Evolutionary conservation across 1,140 invertebrate species (phyloP), one percentile per base, ranked within the genome.

Genomic region (Temnothorax curvispinosus): DNA sequence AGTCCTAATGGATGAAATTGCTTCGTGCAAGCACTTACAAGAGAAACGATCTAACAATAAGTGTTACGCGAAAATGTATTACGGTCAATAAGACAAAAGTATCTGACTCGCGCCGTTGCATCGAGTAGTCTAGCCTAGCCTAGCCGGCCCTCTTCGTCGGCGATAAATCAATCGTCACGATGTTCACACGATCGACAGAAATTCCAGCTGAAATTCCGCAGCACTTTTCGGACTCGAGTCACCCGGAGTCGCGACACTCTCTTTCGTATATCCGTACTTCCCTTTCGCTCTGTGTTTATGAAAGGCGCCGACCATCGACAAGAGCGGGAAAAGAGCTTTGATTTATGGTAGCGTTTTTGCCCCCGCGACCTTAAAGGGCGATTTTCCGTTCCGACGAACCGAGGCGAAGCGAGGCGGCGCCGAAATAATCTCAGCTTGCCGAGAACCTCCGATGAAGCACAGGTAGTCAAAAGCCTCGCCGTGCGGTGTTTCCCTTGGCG

Each of bases 401-500:
- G 32, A 67, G 32, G 21, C 54, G 38, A 54, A 21, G 41, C 69
- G 18, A 47, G 15, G 67, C 56, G 62, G n/a, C 52, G 44, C 9
- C 44, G 69, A 65, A 80, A 82, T 87, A 74, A 81, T 88, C 86
- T 87, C 74, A 32, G 87, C 35, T 60, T 35, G 56, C 21, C 71
- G n/a, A 44, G 50, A 58, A 77, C 75, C 72, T 54, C 32, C 82
- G 74, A 27, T 54, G 15, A 75, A 87, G 62, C 72, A 47, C 71
- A 90, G 85, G 77, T 91, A 88, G 91, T 88, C 90, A 86, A 87
- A 91, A 87, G 90, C 81, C 82, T 69, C 54, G 41, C 54, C 72
- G 50, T 56, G 90, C 89, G 89, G 75, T 88, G 89, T 88, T 87
- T 72, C 86, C 72, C 72, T 80, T 80, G 85, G 27, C 54, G 69